Evolutionary conservation across 2,888 invertebrate species (phyloP), one percentile per base, ranked within the genome.

Genomic region (Tenthredo mesomela): DNA sequence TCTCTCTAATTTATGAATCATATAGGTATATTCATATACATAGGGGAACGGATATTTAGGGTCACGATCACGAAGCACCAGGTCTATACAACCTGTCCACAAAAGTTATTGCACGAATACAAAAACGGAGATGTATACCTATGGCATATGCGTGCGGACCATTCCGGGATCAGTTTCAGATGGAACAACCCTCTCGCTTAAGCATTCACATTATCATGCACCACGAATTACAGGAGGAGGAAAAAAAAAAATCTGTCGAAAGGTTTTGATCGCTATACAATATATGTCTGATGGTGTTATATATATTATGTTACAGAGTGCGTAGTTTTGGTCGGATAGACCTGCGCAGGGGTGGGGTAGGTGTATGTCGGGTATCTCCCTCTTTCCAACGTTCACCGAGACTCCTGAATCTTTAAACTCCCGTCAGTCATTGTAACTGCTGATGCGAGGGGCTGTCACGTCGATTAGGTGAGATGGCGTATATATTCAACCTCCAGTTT

Each of bases 351-450:
- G 43, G 12, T 3, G 21, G 21, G 40, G 73, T 40, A 43, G 21
- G 73, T 40, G n/a, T 40, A 37, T 25, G 61, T 61, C 61, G 61
- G 25, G 61, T 25, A 33, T 73, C 6, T 77, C 77, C 67, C 82
- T 50, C 82, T 12, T 82, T 70, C 82, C 67, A 84, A 29, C 75
- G 82, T 83, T 83, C 82, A 85, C 47, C 37, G 77, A 75, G 86
- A 84, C 84, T 75, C 85, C 83, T 91, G 89, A 90, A 91, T 91
- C 86, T 90, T 90, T 90, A 89, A 90, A 88, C 50, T 83, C 84
- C 87, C 89, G 90, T 90, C 90, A 90, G 88, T 90, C 90, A 89
- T 91, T 89, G 89, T 90, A 90, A 90, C 89, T 91, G 88, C 88
- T 89, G 89, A 90, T 89, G 89, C 88, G 87, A 86, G 86, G 87